Base-by-base conservation (phyloP, 1,140 invertebrate species). In the Chrysopa pallens region DNA sequence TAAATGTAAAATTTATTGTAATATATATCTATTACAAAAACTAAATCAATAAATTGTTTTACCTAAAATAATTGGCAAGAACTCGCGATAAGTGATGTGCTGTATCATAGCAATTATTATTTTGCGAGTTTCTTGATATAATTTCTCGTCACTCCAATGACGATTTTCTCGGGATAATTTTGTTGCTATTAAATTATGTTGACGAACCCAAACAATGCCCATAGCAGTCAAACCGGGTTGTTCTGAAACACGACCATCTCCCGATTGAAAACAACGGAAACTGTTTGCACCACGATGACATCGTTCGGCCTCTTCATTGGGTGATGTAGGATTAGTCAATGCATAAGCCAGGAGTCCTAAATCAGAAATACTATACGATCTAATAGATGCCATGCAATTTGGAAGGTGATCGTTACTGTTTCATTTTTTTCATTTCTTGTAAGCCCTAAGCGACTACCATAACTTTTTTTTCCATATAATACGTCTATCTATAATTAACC, bases 61-160 rank as follows among this genome's bases (percentile, higher is more conserved):
- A 67, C 84, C 83, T 39, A 92, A 61, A 8, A 94, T 64, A 35
- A 90, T 72, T 0, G 90, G 90, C 9, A 95, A 61, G 56, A 84
- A 93, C 59, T 93, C 89, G 13, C 77, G 74, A 59, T 88, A 95
- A 0, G 84, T 84, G 36, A 93, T 80, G 44, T 92, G 85, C 59
- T 93, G 88, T 6, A 89, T 61, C 52, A 86, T 66, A 6, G 84
- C 87, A 1, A 73, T 76, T 3, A 91, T 67, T 46, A 97, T 88
- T 56, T 78, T 72, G 49, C 82, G 63, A 0, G 84, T 75, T 57
- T 94, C 89, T 62, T 96, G 89, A 58, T 80, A 92, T 6, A 86
- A 61, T 53, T 76, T 80, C 54, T 91, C 85, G 53, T 91, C 87
- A 47, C 75, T 78, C 87, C 87, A 91, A 50, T 84, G 80, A 0